A percentile compares a stretch with the other conserved stretches of the same genome.
These are phyloP conservation scores for Brachionus angularis DNA, from an alignment of 1,140 invertebrate species.

Conservation along the genomic window DNA sequence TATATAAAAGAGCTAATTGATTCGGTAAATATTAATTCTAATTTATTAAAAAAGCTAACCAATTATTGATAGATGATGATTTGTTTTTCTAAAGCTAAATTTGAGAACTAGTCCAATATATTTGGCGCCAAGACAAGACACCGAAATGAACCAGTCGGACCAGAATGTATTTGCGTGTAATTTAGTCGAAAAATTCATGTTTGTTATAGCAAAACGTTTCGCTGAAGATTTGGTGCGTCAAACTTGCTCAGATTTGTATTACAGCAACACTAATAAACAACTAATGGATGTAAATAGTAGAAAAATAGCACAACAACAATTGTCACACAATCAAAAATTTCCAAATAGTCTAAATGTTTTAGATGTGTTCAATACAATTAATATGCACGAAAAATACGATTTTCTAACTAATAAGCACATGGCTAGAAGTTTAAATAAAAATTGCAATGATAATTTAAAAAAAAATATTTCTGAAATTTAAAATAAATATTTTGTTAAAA, in stretches of 20 bases:
- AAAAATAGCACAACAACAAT: neutral
- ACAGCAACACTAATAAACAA: too few species aligned
- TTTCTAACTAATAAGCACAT: slow-evolving; percentile 41
- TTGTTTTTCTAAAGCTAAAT: too few species aligned
- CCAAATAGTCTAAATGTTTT: slow-evolving; percentile 17
- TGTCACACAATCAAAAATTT: slow-evolving; percentile 2
- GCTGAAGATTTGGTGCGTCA: slow-evolving; percentile 39
- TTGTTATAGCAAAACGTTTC: slow-evolving; percentile 12
- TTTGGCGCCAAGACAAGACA: neutral
- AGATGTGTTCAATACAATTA: slow-evolving; percentile 32
- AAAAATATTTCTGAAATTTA: neutral
- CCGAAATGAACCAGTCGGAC: neutral
- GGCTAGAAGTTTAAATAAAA: neutral
- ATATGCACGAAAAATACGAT: slow-evolving; percentile 25
- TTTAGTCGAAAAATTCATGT: slow-evolving; percentile 26
- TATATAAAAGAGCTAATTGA: neutral
- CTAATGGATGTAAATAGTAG: neutral
- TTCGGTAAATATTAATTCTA: too few species aligned
- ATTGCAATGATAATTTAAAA: neutral
- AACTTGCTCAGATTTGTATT: slow-evolving; percentile 19
- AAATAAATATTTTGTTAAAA: neutral
- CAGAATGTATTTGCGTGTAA: slow-evolving; percentile 29
- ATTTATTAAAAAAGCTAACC: too few species aligned
- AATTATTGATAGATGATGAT: too few species aligned
- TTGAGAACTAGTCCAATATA: neutral